Percentiles rank a stretch among this genome's conserved stretches.
phyloP scores from a whole-genome alignment of 1,140 invertebrate genomes.

The Notospermus geniculatus region DNA sequence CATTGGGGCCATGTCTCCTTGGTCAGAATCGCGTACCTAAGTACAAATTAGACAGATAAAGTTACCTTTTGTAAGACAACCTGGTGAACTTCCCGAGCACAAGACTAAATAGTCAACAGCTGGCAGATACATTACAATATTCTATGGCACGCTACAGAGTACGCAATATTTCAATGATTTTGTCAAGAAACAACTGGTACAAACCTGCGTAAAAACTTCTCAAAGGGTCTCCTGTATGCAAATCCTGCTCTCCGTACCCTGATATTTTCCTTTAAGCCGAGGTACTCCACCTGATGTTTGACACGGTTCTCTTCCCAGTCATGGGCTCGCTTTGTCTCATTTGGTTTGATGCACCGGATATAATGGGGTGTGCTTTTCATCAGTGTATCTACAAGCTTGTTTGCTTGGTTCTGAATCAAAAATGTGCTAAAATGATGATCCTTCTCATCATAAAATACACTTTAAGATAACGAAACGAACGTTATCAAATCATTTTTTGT shows the following conservation, averaged over 20 bases:
- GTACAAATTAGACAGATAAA: too few relatives aligned
- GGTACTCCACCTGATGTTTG: conserved; percentile 79
- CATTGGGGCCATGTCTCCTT: conserved; percentile 69
- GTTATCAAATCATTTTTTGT: too few relatives aligned
- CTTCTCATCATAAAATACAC: too few relatives aligned
- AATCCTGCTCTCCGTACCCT: conserved; percentile 89
- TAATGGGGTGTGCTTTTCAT: conserved; percentile 71
- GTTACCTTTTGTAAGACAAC: too few relatives aligned
- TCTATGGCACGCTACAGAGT: not conserved
- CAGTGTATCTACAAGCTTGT: conserved; percentile 69
- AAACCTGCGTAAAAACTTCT: conserved; percentile 78
- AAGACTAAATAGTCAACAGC: not conserved
- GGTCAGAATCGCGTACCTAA: conserved; percentile 69
- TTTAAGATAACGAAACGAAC: too few relatives aligned
- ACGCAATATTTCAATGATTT: not conserved
- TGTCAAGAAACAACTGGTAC: not conserved
- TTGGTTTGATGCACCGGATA: conserved; percentile 75
- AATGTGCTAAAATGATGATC: too few relatives aligned
- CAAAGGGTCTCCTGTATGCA: conserved; percentile 87
- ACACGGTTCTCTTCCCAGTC: conserved; percentile 76
- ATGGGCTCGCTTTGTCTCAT: conserved; percentile 71
- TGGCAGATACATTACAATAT: not conserved
- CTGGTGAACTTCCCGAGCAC: not conserved
- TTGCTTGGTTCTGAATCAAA: conserved; percentile 63
- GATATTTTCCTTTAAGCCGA: conserved; percentile 92